Evolutionary conservation across 2,888 invertebrate species (phyloP).

Genomic region (Sabellastarte sp.): DNA sequence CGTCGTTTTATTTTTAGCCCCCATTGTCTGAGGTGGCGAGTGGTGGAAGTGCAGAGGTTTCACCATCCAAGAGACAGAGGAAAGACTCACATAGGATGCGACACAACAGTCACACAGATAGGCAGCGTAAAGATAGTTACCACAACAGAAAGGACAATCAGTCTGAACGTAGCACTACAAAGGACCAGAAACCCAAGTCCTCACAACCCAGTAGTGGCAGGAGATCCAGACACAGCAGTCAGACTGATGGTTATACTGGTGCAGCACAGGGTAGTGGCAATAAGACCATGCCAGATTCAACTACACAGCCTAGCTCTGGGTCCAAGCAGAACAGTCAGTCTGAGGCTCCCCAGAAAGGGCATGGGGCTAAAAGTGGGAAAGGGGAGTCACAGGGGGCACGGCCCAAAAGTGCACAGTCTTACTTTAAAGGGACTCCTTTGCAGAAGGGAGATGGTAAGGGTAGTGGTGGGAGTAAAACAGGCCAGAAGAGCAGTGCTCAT

Average conservation of each 20-base stretch:
- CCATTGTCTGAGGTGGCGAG: neutral
- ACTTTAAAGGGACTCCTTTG: too few species aligned
- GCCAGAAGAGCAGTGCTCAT: too few species aligned
- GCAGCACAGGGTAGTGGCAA: too few species aligned
- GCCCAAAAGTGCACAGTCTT: neutral
- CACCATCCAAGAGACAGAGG: neutral
- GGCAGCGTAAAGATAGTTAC: neutral
- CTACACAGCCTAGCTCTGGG: neutral
- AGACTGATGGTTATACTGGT: neutral
- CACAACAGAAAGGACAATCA: neutral
- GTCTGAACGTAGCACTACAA: neutral
- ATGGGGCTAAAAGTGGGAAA: neutral
- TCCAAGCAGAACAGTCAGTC: neutral
- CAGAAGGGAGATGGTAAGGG: too few species aligned
- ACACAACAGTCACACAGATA: conserved; percentile 7
- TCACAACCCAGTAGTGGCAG: neutral
- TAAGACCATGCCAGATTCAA: too few species aligned
- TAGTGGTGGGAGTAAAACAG: too few species aligned
- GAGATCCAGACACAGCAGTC: neutral
- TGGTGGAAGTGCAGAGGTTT: neutral
- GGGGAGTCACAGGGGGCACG: neutral
- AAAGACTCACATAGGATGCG: neutral
- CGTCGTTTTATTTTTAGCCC: neutral
- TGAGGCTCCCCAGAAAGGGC: neutral
- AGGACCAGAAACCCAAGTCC: neutral